phyloP scores from a whole-genome alignment of 1,140 invertebrate species.

The Chironomus tepperi region DNA sequence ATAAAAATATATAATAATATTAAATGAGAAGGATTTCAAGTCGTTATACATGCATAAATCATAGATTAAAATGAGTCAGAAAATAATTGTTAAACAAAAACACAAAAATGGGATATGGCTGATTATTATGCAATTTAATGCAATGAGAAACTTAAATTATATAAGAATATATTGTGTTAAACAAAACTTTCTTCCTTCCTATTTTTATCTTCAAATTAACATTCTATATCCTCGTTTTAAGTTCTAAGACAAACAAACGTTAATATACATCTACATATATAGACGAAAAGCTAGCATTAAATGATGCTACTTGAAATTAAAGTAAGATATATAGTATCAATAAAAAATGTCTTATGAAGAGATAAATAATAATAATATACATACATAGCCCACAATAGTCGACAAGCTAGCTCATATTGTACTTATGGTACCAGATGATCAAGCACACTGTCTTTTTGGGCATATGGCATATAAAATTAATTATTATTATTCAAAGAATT shows the following conservation, averaged over 20 bases:
- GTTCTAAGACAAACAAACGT: too few species aligned
- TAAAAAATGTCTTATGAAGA: conserved; percentile 14
- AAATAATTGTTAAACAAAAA: too few species aligned
- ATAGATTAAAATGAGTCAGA: too few species aligned
- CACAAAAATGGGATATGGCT: neutral
- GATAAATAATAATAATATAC: neutral
- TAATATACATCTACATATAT: neutral
- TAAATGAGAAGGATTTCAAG: too few species aligned
- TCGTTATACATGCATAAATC: too few species aligned
- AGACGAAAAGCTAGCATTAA: neutral
- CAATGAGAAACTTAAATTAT: too few species aligned
- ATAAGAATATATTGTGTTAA: neutral
- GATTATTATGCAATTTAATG: neutral
- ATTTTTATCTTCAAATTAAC: neutral
- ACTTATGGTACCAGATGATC: too few species aligned
- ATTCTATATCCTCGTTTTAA: too few species aligned
- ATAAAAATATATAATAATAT: too few species aligned
- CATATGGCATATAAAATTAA: neutral
- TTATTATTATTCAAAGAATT: neutral
- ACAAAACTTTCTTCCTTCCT: neutral
- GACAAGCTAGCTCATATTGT: too few species aligned
- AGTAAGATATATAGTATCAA: neutral
- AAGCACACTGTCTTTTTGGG: too few species aligned
- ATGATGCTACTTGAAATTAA: neutral
- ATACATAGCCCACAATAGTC: too few species aligned